Conservation (phyloP, 2,797 vertebrate genomes). For the Gallinago nigripennis region DNA sequence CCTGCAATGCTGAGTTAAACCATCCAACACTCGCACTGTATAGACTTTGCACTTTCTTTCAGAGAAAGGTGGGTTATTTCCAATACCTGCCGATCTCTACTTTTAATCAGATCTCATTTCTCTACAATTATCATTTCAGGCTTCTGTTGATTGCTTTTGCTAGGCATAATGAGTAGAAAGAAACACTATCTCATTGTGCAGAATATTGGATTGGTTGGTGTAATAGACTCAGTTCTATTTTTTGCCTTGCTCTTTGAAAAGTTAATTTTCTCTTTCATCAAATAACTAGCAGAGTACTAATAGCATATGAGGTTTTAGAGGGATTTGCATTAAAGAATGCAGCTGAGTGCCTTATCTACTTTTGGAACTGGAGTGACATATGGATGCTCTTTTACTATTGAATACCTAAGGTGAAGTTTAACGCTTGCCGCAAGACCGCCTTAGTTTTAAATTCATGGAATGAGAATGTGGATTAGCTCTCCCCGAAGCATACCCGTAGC, state of each 20-base stretch:
- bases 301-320: constrained; percentile 69
- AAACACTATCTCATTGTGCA: constrained; percentile 71
- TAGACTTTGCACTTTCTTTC: constrained; percentile 12
- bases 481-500: background rate
- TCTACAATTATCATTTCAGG: constrained; percentile 70
- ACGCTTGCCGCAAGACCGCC: constrained; percentile 14
- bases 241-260: constrained; percentile 68
- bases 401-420: constrained; percentile 63
- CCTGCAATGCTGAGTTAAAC: background rate
- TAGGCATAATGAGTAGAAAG: constrained; percentile 62
- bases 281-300: constrained; percentile 68
- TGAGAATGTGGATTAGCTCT: constrained; percentile 33
- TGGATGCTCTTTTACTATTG: constrained; percentile 49
- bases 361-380: constrained; percentile 64
- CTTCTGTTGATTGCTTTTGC: constrained; percentile 68
- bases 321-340: constrained; percentile 71
- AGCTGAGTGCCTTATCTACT: constrained; percentile 68
- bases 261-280: constrained; percentile 76
- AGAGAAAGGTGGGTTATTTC: constrained; percentile 42
- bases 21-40: background rate
- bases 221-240: constrained; percentile 69
- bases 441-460: constrained; percentile 56
- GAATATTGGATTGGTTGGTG: constrained; percentile 70
- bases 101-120: constrained; percentile 73
- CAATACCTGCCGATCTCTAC: constrained; percentile 59